Conservation (phyloP, 2,113 vertebrate species). For the Speoplatyrhinus poulsoni region DNA sequence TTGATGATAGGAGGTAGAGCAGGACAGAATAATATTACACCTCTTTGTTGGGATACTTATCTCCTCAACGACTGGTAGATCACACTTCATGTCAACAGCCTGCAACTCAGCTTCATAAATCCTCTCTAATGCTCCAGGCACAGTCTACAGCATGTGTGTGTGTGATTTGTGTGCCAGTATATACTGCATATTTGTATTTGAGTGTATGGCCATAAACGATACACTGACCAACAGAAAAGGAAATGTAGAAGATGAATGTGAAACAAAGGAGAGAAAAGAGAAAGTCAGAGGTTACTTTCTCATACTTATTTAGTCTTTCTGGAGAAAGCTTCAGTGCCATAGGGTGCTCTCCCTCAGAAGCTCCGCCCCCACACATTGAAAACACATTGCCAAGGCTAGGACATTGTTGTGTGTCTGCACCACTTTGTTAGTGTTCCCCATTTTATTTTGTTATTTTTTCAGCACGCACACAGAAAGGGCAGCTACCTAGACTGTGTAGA, state of each 20-base stretch:
- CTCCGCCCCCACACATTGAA: too few relatives aligned
- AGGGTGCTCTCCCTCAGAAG: too few relatives aligned
- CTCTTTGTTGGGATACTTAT: conserved; percentile 68
- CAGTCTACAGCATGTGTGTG: conserved; percentile 51
- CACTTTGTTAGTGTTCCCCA: too few relatives aligned
- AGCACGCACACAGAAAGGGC: too few relatives aligned
- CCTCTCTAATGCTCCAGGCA: conserved; percentile 58
- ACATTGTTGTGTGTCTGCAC: too few relatives aligned
- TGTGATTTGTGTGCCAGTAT: conserved; percentile 14
- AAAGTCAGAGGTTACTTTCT: background rate
- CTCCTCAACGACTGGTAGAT: conserved; percentile 70
- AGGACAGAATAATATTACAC: conserved; percentile 73
- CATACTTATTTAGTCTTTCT: too few relatives aligned
- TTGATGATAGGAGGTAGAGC: conserved; percentile 58
- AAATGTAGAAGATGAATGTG: background rate
- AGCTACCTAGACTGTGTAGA: too few relatives aligned
- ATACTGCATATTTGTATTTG: conserved; percentile 4
- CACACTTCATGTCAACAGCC: conserved; percentile 71
- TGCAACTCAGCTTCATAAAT: conserved; percentile 73
- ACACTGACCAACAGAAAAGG: background rate
- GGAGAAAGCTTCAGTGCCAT: too few relatives aligned
- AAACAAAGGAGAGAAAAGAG: background rate
- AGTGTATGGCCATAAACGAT: background rate
- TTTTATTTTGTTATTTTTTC: too few relatives aligned
- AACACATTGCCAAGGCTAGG: too few relatives aligned